A percentile compares a stretch with the other conserved stretches of the same genome.
Evolutionary conservation across 2,797 vertebrate genomes (phyloP).

Genomic region (Lithobates sylvaticus): DNA sequence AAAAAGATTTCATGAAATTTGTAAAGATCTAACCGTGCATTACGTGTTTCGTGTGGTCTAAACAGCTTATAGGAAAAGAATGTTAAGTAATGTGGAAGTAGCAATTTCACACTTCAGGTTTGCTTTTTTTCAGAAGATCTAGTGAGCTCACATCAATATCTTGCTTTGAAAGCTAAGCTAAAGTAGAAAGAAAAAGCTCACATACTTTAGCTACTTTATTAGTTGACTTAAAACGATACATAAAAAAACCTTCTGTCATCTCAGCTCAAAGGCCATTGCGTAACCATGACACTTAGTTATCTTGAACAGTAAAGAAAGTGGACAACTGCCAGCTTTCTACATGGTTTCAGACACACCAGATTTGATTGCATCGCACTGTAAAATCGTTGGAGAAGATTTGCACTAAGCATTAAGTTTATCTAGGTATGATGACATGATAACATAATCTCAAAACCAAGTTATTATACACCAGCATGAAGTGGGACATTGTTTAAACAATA

Average conservation of each 20-base stretch:
- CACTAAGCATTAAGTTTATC: too few relatives aligned
- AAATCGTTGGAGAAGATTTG: not conserved
- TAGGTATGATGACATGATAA: not conserved
- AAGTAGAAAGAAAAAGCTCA: not conserved
- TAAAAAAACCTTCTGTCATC: not conserved
- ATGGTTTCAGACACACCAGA: not conserved
- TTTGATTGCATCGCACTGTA: not conserved
- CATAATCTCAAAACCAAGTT: too few relatives aligned
- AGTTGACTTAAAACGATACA: not conserved
- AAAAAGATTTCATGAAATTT: conserved; percentile 88
- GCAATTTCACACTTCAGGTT: conserved; percentile 72
- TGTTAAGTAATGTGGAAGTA: conserved; percentile 71
- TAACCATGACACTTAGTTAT: not conserved
- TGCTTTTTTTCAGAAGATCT: conserved; percentile 41
- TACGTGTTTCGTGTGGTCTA: conserved; percentile 79
- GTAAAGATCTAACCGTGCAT: conserved; percentile 82
- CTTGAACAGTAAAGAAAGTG: not conserved
- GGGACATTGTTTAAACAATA: too few relatives aligned
- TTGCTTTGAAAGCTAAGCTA: conserved; percentile 12
- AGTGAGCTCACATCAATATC: not conserved
- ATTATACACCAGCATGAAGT: too few relatives aligned
- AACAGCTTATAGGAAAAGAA: conserved; percentile 80
- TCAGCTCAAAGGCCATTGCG: not conserved
- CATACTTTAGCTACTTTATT: not conserved
- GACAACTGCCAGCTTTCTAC: not conserved